A percentile compares a stretch with the other conserved stretches of the same genome.
These are phyloP conservation scores for Onychostoma macrolepis DNA, from an alignment of 2,113 vertebrate genomes.

Conservation along the genomic window DNA sequence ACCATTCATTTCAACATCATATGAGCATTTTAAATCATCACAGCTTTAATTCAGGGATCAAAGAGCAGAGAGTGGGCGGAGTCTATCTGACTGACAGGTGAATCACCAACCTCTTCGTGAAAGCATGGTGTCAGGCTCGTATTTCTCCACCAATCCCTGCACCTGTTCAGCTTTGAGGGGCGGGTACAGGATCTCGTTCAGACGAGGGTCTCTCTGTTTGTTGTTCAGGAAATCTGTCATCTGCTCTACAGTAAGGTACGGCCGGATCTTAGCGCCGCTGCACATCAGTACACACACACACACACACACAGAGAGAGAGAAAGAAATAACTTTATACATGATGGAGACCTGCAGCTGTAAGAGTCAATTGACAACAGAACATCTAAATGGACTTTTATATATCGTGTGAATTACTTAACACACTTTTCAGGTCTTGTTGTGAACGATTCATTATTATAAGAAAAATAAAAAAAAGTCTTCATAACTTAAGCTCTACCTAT, in stretches of 20 bases:
- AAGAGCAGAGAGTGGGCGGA: neutral
- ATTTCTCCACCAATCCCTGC: constrained; percentile 94
- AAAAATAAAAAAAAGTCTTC: neutral
- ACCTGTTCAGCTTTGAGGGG: constrained; percentile 96
- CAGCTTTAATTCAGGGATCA: neutral
- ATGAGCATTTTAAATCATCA: neutral
- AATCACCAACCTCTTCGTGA: constrained; percentile 88
- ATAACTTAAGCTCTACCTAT: neutral
- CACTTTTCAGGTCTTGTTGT: neutral
- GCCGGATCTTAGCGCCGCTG: constrained; percentile 91
- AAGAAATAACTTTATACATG: no score
- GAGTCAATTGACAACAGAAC: no score
- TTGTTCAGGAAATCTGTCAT: constrained; percentile 97
- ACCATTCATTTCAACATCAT: neutral
- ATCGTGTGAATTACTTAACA: neutral
- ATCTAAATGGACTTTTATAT: no score
- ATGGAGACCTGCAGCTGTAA: no score
- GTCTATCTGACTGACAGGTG: neutral
- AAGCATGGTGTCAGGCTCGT: constrained; percentile 85
- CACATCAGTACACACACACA: constrained; percentile 1
- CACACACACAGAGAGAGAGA: no score
- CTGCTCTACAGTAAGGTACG: constrained; percentile 92
- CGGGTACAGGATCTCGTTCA: constrained; percentile 98
- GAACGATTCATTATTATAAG: neutral
- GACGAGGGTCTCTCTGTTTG: constrained; percentile 92